Evolutionary conservation across 2,797 vertebrate genomes (phyloP).

Genomic region (Squalus acanthias): DNA sequence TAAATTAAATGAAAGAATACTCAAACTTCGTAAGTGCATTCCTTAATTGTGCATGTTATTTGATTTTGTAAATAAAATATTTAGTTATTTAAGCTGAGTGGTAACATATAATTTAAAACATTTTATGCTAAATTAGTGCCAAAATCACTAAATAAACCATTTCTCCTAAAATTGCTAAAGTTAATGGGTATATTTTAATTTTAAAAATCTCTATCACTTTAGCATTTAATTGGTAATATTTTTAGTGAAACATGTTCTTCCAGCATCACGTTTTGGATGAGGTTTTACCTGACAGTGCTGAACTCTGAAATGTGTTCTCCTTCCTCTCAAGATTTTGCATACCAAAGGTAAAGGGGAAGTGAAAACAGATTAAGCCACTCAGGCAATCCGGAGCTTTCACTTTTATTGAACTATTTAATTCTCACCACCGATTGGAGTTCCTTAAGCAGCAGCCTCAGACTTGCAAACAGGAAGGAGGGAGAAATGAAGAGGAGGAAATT

Average conservation of each 20-base stretch:
- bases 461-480: not conserved
- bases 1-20: not conserved
- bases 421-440: not conserved
- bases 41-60: not conserved
- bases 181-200: not conserved
- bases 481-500: too few relatives aligned
- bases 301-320: not conserved
- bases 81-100: not conserved
- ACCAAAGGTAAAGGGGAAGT: not conserved
- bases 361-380: not conserved
- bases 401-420: not conserved
- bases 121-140: not conserved
- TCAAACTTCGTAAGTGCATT: not conserved
- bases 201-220: not conserved
- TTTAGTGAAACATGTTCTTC: not conserved
- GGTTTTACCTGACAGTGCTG: not conserved
- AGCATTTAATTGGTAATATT: not conserved
- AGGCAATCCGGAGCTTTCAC: not conserved
- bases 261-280: not conserved
- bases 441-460: not conserved
- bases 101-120: not conserved
- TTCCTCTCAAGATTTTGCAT: not conserved
- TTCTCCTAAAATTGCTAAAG: not conserved
- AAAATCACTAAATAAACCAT: not conserved
- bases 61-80: not conserved